Evolutionary conservation across 2,797 vertebrate genomes (phyloP).

Genomic region (Centroberyx gerrardi): DNA sequence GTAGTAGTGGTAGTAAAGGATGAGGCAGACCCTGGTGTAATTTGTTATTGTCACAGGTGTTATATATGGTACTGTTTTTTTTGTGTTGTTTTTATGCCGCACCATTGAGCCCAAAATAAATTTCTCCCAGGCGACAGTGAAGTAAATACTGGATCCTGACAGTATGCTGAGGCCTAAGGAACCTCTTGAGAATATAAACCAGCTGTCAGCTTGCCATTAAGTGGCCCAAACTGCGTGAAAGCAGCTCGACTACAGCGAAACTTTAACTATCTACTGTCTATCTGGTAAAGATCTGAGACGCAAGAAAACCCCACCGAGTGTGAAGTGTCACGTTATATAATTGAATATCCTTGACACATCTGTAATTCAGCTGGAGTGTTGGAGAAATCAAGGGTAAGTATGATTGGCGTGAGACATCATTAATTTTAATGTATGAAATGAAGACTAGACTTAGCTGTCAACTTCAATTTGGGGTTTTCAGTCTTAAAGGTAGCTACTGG

Average conservation of each 20-base stretch:
- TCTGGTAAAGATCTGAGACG: neutral
- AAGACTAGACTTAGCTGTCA: constrained; percentile 40
- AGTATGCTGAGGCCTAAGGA: neutral
- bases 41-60: neutral
- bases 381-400: constrained; percentile 44
- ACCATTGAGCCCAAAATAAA: neutral
- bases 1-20: neutral
- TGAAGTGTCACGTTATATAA: neutral
- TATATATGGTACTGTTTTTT: neutral
- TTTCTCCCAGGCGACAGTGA: neutral
- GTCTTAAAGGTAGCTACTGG: neutral
- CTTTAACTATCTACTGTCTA: neutral
- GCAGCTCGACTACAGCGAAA: neutral
- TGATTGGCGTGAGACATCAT: constrained; percentile 58
- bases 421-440: constrained; percentile 52
- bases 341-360: constrained; percentile 46
- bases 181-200: neutral
- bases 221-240: neutral
- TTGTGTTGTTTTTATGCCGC: neutral
- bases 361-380: constrained; percentile 41
- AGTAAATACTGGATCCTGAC: neutral
- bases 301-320: neutral
- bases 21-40: neutral
- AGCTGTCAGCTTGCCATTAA: neutral
- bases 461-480: constrained; percentile 45